Conservation (phyloP, 2,888 invertebrate genomes). For the Willowsia nigromaculata region DNA sequence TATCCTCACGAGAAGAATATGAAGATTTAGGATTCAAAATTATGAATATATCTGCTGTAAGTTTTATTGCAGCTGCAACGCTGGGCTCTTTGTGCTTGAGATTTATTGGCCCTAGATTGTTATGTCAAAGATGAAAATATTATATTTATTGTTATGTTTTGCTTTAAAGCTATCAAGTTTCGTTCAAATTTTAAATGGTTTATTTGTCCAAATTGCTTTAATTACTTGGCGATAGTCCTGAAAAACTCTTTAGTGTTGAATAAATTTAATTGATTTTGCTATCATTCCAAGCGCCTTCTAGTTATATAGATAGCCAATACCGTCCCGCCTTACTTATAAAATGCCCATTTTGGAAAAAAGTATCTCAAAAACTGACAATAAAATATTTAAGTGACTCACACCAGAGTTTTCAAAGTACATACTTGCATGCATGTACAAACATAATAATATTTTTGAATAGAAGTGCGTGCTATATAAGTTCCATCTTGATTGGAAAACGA, state of each 20-base stretch:
- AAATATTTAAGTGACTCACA: no score
- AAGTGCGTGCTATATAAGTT: not conserved
- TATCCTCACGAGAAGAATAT: not conserved
- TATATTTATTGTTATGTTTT: not conserved
- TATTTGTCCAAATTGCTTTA: no score
- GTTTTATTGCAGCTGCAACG: constrained; percentile 63
- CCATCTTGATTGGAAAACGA: not conserved
- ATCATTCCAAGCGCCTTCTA: no score
- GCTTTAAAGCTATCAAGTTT: not conserved
- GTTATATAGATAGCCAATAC: no score
- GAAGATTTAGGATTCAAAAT: constrained; percentile 68
- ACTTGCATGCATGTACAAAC: no score
- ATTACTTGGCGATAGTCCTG: no score
- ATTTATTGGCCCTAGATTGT: constrained; percentile 63
- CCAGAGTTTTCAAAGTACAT: no score
- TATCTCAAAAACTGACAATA: no score
- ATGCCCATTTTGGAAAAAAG: no score
- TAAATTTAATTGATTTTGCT: no score
- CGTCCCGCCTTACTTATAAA: no score
- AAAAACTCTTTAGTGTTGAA: no score
- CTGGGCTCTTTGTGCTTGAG: constrained; percentile 65
- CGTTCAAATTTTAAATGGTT: not conserved
- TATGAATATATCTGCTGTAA: constrained; percentile 70
- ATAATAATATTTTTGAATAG: not conserved
- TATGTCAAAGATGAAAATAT: not conserved